Evolutionary conservation across 2,888 invertebrate species (phyloP).

Genomic region (Andrena chrysosceles): DNA sequence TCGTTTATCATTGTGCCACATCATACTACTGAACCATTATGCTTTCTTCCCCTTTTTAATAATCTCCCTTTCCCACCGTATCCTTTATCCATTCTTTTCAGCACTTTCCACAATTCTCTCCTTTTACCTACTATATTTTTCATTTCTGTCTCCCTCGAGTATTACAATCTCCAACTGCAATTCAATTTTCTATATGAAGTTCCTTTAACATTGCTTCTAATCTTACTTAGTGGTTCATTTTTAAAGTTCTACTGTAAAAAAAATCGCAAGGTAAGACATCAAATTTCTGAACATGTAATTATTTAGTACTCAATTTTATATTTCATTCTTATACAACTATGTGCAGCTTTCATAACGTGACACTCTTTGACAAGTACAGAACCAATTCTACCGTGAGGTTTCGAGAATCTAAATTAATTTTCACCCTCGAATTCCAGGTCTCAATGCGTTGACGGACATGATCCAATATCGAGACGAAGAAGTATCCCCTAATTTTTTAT

Average conservation of each 20-base stretch:
- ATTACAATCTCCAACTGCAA: no score
- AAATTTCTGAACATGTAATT: no score
- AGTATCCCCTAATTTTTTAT: conserved; percentile 55
- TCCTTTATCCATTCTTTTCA: conserved; percentile 7
- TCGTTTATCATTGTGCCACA: conserved; percentile 66
- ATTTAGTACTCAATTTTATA: no score
- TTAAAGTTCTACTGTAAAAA: no score
- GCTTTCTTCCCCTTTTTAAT: conserved; percentile 4
- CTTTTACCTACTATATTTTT: background rate
- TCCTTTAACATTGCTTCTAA: no score
- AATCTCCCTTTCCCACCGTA: background rate
- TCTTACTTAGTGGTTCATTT: no score
- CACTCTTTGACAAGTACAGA: background rate
- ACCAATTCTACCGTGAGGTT: background rate
- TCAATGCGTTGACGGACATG: background rate
- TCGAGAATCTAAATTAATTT: conserved; percentile 41
- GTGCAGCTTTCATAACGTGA: background rate
- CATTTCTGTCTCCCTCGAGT: no score
- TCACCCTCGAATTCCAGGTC: conserved; percentile 20
- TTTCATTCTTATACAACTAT: no score
- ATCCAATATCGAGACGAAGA: conserved; percentile 48
- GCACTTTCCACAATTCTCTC: background rate
- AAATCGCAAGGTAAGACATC: no score
- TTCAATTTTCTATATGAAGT: no score
- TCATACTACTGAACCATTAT: conserved; percentile 52